Evolutionary conservation across 1,140 invertebrate species (phyloP).

Genomic region (Trialeurodes vaporariorum): DNA sequence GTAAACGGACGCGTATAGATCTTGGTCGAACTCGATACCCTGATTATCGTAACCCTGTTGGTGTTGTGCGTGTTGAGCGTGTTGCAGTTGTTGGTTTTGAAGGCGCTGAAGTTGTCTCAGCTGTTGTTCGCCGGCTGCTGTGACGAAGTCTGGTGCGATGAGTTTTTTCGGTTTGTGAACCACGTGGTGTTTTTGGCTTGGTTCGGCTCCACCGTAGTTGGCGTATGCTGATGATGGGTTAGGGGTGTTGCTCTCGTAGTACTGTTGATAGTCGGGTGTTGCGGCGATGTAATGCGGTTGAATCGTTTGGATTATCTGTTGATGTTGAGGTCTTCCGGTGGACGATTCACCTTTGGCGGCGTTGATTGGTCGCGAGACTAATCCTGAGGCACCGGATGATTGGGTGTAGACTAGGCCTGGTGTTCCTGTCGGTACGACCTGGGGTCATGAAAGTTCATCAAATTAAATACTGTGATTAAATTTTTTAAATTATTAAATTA

Average conservation of each 20-base stretch:
- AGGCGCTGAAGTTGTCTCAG: not conserved
- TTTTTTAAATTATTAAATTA: no score
- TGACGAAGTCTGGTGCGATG: not conserved
- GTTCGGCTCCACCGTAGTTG: no score
- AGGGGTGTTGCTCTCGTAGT: not conserved
- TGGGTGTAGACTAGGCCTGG: not conserved
- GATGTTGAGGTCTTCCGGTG: not conserved
- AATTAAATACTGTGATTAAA: no score
- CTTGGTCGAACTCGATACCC: not conserved
- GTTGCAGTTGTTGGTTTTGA: not conserved
- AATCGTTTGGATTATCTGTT: no score
- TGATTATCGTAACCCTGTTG: not conserved
- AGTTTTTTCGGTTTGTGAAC: not conserved
- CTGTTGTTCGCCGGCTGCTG: not conserved
- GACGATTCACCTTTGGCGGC: not conserved
- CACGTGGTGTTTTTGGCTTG: not conserved
- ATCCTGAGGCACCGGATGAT: not conserved
- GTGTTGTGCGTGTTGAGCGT: not conserved
- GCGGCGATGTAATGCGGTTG: not conserved
- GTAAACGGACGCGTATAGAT: not conserved
- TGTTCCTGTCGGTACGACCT: not conserved
- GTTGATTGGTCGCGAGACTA: no score
- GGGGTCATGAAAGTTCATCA: no score
- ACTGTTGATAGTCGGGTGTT: not conserved
- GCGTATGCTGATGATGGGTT: not conserved